Evolutionary conservation across 2,888 invertebrate species (phyloP), one percentile per base, ranked within the genome.

Genomic region (Neoascia interrupta): DNA sequence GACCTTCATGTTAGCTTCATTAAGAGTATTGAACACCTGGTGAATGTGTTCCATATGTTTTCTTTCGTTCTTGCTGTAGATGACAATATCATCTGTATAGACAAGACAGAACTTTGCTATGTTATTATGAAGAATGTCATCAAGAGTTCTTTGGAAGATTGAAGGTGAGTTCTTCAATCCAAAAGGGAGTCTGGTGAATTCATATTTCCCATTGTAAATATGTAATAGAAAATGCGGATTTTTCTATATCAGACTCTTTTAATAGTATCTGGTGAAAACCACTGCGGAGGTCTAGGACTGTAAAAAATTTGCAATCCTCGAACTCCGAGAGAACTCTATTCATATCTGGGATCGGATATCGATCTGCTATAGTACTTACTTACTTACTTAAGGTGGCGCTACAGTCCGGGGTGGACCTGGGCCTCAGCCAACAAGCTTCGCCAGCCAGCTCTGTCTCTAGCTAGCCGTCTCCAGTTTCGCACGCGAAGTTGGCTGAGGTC

Each of bases 41-140:
- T 13, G 6, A 15, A 37, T 37, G 13, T 13, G 37, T 15, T 13
- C 15, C 1, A 13, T 23, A 1, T 23, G 47, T 8, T 15, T 8
- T 58, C 41, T 8, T 5, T 37, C 5, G 1, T 49, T 26, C 26
- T 41, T 41, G 2, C 69, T 39, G 13, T 49, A 69, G 0, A 69
- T 51, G 10, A 51, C 19, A 16, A 69, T 69, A 21, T 69, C 60
- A 21, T 69, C 69, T n/a, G 51, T 56, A n/a, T 47, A 56, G 11
- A 68, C 68, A 19, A 36, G 39, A 10, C 45, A 66, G 2, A 3
- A 51, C 31, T 19, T 37, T 21, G 47, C 58, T 19, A 66, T 66
- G 13, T 54, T 21, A 3, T 43, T 36, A 21, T 51, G 53, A 1
- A 64, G 43, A 21, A 66, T 56, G 37, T 66, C 66, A 21, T 66